Conservation (phyloP, 2,797 vertebrate genomes). For the Karalla daura region DNA sequence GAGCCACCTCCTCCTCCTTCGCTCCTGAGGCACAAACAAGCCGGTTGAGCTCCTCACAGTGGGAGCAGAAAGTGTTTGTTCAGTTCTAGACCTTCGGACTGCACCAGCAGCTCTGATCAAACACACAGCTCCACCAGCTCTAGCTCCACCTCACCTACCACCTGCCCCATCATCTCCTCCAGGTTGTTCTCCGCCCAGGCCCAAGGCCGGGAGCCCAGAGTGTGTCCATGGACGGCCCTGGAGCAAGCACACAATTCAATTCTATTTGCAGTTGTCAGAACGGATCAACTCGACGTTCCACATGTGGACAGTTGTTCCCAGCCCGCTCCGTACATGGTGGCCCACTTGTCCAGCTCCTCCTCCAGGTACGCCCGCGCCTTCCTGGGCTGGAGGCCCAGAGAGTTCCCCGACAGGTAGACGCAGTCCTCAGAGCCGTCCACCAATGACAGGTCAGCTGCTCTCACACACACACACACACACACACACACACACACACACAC, state of each 20-base stretch:
- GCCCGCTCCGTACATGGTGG: conserved; percentile 88
- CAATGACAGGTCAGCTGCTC: conserved; percentile 86
- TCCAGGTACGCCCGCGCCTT: conserved; percentile 86
- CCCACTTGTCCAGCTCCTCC: conserved; percentile 95
- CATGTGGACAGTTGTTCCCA: too few relatives aligned
- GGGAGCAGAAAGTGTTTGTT: too few relatives aligned
- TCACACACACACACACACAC: too few relatives aligned
- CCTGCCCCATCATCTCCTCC: conserved; percentile 85
- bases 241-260: too few relatives aligned
- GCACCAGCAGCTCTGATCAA: not conserved
- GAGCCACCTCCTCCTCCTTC: conserved; percentile 87
- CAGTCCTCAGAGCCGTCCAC: conserved; percentile 85
- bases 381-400: conserved; percentile 92
- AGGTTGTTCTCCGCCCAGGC: conserved; percentile 90
- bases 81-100: not conserved
- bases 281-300: too few relatives aligned
- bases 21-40: too few relatives aligned
- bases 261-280: too few relatives aligned
- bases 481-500: too few relatives aligned
- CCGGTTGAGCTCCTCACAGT: too few relatives aligned
- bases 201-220: conserved; percentile 88
- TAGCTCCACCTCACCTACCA: conserved; percentile 94
- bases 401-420: conserved; percentile 92
- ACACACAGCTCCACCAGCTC: accelerated
- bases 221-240: conserved; percentile 91